A percentile compares a stretch with the other conserved stretches of the same genome.
phyloP scores from a whole-genome alignment of 2,888 invertebrate species.

The Parapristionchus giblindavisi region DNA sequence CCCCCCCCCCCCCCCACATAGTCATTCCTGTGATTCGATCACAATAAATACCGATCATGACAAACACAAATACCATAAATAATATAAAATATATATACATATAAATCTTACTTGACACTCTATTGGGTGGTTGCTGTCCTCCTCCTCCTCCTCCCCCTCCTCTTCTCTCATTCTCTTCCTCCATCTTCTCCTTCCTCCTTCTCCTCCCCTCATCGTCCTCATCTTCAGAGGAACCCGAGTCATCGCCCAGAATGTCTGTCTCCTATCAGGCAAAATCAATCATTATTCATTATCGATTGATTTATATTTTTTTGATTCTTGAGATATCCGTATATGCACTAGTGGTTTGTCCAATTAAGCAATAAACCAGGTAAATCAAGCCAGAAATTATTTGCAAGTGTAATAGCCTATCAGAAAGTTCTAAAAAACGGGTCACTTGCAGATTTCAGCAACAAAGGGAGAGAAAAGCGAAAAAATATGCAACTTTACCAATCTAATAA shows the following conservation, averaged over 20 bases:
- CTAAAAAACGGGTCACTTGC: too few species aligned
- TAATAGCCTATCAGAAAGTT: too few species aligned
- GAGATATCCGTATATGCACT: too few species aligned
- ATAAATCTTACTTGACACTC: not conserved
- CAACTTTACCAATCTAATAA: too few species aligned
- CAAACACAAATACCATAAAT: not conserved
- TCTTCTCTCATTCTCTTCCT: too few species aligned
- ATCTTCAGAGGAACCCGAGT: slow-evolving; percentile 15
- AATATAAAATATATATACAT: not conserved
- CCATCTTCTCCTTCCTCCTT: slow-evolving; percentile 10
- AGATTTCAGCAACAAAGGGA: too few species aligned
- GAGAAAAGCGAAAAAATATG: too few species aligned
- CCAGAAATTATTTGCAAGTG: too few species aligned
- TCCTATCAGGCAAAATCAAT: slow-evolving; percentile 17
- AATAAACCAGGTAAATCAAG: too few species aligned
- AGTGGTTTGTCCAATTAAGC: too few species aligned
- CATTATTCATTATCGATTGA: not conserved
- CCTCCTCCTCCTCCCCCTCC: not conserved
- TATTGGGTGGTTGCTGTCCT: not conserved
- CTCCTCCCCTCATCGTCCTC: slow-evolving; percentile 15
- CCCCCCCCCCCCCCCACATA: not conserved
- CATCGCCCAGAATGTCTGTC: slow-evolving; percentile 36
- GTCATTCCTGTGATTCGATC: not conserved
- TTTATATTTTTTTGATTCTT: not conserved
- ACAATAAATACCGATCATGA: not conserved